phyloP scores from a whole-genome alignment of 2,797 vertebrate species.

The Sylvilagus floridanus region DNA sequence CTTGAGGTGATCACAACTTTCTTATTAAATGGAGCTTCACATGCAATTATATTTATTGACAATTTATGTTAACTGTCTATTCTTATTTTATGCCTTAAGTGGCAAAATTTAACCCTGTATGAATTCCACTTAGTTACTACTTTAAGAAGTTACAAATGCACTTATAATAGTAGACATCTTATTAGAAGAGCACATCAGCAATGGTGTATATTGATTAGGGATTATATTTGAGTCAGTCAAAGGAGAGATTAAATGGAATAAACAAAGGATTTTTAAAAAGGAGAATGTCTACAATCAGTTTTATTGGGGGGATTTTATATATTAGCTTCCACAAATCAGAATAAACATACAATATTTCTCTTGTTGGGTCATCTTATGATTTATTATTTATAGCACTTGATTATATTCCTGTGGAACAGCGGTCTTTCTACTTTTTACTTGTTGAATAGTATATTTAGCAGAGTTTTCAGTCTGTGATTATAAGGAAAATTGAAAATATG shows the following conservation, averaged over 20 bases:
- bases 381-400: too few relatives aligned
- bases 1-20: conserved; percentile 36
- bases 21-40: conserved; percentile 17
- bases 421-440: too few relatives aligned
- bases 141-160: conserved; percentile 28
- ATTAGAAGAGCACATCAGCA: neutral
- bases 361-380: too few relatives aligned
- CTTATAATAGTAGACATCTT: neutral
- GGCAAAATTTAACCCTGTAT: conserved; percentile 1
- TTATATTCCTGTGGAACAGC: too few relatives aligned
- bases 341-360: too few relatives aligned
- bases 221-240: neutral
- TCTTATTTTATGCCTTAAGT: conserved; percentile 39
- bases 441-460: too few relatives aligned
- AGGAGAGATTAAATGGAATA: conserved; percentile 1
- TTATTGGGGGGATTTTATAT: too few relatives aligned
- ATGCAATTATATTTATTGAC: conserved; percentile 9
- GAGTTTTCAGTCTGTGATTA: too few relatives aligned
- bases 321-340: too few relatives aligned
- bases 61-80: conserved; percentile 31
- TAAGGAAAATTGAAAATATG: too few relatives aligned
- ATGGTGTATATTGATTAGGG: neutral
- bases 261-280: neutral
- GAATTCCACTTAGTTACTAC: conserved; percentile 22
- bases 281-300: neutral